phyloP scores from a whole-genome alignment of 2,888 invertebrate genomes.

The Temnothorax ravouxi region DNA sequence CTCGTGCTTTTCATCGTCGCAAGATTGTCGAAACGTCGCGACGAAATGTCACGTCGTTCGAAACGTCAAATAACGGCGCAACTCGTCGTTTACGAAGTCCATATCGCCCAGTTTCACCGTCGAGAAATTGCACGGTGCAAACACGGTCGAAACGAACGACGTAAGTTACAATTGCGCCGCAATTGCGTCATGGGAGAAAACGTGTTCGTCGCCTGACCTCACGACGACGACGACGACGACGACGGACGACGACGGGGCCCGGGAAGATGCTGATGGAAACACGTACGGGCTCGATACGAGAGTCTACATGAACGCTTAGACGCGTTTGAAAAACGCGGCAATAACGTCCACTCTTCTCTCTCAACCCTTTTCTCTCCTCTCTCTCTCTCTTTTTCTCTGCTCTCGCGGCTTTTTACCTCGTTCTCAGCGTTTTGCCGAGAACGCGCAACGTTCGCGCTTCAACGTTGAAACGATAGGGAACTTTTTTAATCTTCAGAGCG shows the following conservation, averaged over 20 bases:
- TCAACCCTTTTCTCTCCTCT: neutral
- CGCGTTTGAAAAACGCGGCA: constrained; percentile 28
- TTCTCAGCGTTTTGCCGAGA: constrained; percentile 19
- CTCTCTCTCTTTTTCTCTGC: neutral
- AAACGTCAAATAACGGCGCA: constrained; percentile 35
- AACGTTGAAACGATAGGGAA: constrained; percentile 55
- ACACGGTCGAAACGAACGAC: constrained; percentile 2
- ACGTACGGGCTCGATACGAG: constrained; percentile 7
- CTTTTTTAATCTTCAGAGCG: constrained; percentile 70
- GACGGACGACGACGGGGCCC: neutral
- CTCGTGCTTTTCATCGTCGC: neutral
- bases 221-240: neutral
- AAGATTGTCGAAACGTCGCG: constrained; percentile 6
- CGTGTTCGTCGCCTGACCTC: constrained; percentile 15
- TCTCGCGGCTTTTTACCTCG: constrained; percentile 14
- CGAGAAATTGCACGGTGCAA: constrained; percentile 11
- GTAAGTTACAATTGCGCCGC: constrained; percentile 34
- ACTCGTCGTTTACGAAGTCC: constrained; percentile 26
- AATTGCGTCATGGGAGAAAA: constrained; percentile 8
- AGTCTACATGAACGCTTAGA: constrained; percentile 31
- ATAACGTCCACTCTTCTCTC: constrained; percentile 28
- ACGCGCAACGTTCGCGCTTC: constrained; percentile 39
- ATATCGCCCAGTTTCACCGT: constrained; percentile 8
- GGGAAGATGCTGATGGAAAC: constrained; percentile 15
- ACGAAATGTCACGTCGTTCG: constrained; percentile 9